phyloP scores from a whole-genome alignment of 2,113 vertebrate species.

The Egretta garzetta region DNA sequence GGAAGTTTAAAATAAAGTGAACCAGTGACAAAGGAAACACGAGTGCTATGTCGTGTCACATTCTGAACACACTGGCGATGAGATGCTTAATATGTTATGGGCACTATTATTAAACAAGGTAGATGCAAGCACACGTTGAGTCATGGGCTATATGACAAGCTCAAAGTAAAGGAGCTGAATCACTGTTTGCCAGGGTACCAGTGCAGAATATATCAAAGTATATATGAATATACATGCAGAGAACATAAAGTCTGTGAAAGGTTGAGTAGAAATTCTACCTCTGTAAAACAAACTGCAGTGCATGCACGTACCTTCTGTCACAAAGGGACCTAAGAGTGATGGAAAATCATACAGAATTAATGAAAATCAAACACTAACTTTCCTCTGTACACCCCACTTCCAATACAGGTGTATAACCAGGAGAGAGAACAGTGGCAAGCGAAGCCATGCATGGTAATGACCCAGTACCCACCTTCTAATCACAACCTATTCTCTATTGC shows the following conservation, averaged over 20 bases:
- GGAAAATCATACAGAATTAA: not conserved
- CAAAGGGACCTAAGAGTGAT: not conserved
- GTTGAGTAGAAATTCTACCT: not conserved
- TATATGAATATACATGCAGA: not conserved
- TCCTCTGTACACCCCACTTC: not conserved
- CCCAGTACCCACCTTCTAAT: not conserved
- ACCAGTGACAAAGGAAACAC: not conserved
- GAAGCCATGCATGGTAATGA: not conserved
- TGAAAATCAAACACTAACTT: not conserved
- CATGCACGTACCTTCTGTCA: not conserved
- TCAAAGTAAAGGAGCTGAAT: not conserved
- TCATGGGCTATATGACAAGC: not conserved
- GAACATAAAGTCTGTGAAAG: not conserved
- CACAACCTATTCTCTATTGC: slow-evolving; percentile 27
- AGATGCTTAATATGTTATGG: not conserved
- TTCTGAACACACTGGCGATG: not conserved
- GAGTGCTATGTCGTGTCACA: not conserved
- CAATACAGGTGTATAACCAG: not conserved
- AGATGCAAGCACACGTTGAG: not conserved
- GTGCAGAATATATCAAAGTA: not conserved
- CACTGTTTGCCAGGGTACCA: not conserved
- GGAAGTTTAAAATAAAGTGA: not conserved
- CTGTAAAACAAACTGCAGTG: not conserved
- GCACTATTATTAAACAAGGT: not conserved
- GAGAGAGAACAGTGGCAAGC: not conserved